Base-by-base conservation (phyloP, 2,797 vertebrate genomes). In the Labeo calbasu region DNA sequence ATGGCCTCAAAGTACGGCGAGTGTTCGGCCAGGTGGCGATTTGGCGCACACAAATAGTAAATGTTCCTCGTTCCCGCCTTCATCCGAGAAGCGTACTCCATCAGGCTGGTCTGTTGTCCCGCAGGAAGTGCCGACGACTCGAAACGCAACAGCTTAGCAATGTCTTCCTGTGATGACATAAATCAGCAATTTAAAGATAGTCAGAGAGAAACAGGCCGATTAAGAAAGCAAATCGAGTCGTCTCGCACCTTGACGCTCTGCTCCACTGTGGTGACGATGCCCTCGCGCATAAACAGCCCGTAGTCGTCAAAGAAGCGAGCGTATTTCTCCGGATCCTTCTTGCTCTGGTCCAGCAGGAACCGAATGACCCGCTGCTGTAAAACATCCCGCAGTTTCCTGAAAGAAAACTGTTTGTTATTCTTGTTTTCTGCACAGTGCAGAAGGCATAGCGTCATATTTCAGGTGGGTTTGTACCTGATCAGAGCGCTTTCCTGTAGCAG, bases 1-100 rank as follows among this genome's bases (percentile, higher is more conserved):
- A 98, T 98, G 92, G 98, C 98, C 91, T 99, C 98, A 0, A 94
- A 99, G 94, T 99, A 99, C 0, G 98, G 97, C 0, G 98, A 99
- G 86, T 97, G 96, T 89, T 99, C 96, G 0, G 97, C 98, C 40
- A 99, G 95, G 84, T 98, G 96, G 7, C 98, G 95, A 92, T 91
- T 99, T 85, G 98, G 98, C 0, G 96, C 92, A 0, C 97, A 99
- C 88, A 99, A 92, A 92, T 99, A 99, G 91, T 98, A 96, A 94
- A 99, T 98, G 94, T 96, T 98, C 57, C 98, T 96, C 0, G 95
- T 96, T 43, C 98, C 98, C 0, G 97, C 94, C 90, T 94, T 95
- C 98, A 99, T 99, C 85, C 97, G 96, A 5, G 95, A 90, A 46
- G 90, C 85, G 0, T 99, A 99, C 85, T 99, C 98, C 0, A 84